Conservation (phyloP, 2,888 invertebrate genomes). For the Thysanoteuthis rhombus region DNA sequence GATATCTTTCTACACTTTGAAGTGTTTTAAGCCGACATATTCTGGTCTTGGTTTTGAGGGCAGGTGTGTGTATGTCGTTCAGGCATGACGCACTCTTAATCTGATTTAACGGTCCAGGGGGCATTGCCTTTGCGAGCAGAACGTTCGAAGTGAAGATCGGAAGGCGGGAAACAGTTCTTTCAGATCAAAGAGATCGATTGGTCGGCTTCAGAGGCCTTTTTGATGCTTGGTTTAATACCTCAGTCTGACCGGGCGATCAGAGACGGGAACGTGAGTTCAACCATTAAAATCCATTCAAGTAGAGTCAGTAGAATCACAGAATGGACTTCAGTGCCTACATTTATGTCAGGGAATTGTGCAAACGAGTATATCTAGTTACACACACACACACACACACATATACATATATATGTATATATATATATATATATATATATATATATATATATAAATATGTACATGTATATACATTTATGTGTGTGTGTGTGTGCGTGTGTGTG, state of each 20-base stretch:
- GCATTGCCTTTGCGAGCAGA: neutral
- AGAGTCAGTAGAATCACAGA: neutral
- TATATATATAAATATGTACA: no score
- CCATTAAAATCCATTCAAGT: neutral
- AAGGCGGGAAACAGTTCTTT: neutral
- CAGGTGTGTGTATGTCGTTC: neutral
- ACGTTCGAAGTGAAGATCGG: neutral
- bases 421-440: no score
- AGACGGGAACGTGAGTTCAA: neutral
- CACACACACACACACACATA: no score
- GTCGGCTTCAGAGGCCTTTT: neutral
- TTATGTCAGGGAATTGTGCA: no score
- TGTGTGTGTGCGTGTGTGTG: no score
- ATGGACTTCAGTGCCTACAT: neutral
- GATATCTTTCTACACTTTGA: neutral
- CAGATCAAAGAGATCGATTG: neutral
- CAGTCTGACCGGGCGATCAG: neutral
- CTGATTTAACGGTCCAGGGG: neutral
- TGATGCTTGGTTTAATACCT: neutral
- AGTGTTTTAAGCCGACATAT: neutral
- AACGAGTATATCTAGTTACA: no score
- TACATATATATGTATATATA: no score
- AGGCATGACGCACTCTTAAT: neutral
- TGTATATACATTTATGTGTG: no score
- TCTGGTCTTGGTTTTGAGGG: neutral